Percentiles rank a stretch among this genome's conserved stretches.
Evolutionary conservation across 2,797 vertebrate species (phyloP).

Genomic region (Falco rusticolus): DNA sequence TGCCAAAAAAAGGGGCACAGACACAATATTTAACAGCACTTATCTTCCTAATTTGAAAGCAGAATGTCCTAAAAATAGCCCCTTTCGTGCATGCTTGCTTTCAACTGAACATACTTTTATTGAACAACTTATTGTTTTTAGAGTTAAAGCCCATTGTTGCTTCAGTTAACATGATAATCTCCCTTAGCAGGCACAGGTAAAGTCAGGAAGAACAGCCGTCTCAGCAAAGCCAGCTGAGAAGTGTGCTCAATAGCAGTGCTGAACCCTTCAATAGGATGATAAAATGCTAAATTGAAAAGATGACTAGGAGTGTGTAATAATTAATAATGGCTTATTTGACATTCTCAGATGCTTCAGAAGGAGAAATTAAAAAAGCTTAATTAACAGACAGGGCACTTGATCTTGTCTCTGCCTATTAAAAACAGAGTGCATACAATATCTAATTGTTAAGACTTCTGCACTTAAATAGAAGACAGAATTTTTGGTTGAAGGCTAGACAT

Average conservation of each 20-base stretch:
- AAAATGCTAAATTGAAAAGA: not conserved
- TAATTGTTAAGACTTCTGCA: not conserved
- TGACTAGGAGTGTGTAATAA: not conserved
- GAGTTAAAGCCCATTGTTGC: not conserved
- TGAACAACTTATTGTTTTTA: not conserved
- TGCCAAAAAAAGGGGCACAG: not conserved
- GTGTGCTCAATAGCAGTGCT: not conserved
- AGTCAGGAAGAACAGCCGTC: not conserved
- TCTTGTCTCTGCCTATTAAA: not conserved
- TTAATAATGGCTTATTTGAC: not conserved
- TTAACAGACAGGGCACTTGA: constrained; percentile 20
- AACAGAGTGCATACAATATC: not conserved
- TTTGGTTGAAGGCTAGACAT: not conserved
- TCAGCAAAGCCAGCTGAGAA: not conserved
- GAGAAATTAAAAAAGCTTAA: constrained; percentile 19
- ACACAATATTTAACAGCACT: not conserved
- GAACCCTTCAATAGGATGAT: not conserved
- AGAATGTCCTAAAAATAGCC: not conserved
- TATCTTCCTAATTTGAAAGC: not conserved
- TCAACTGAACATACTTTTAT: not conserved
- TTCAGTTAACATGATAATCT: not conserved
- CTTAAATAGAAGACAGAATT: not conserved
- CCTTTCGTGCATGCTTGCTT: not conserved
- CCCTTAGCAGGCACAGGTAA: not conserved
- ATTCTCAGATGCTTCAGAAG: not conserved